These are phyloP conservation scores for Parotocinclus haroldoi DNA, from an alignment of 2,797 vertebrate genomes.

Conservation along the genomic window DNA sequence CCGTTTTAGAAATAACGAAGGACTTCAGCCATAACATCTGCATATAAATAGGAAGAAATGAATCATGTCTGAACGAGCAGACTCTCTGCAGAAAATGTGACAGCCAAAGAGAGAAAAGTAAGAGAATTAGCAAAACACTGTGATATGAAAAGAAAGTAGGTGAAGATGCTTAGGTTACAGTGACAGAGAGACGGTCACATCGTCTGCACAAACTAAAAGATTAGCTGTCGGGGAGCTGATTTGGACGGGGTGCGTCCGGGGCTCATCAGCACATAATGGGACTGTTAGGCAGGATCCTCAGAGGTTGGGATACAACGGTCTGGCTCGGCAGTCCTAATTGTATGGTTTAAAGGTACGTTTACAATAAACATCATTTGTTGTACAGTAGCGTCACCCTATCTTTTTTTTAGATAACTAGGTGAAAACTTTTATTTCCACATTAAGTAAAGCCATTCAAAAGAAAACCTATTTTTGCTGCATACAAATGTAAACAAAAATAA, in stretches of 20 bases:
- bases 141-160: constrained; percentile 6
- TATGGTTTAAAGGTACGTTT: too few relatives aligned
- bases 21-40: neutral
- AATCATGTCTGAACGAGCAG: constrained; percentile 4
- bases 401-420: too few relatives aligned
- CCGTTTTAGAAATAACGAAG: neutral
- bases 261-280: neutral
- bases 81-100: neutral
- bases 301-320: neutral
- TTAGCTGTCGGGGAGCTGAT: neutral
- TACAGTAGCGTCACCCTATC: too few relatives aligned
- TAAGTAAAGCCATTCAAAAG: too few relatives aligned
- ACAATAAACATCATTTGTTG: too few relatives aligned
- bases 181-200: constrained; percentile 22
- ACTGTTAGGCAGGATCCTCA: neutral
- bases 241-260: neutral
- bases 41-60: neutral
- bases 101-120: constrained; percentile 1
- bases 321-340: too few relatives aligned
- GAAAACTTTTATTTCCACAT: too few relatives aligned
- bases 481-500: too few relatives aligned
- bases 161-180: constrained; percentile 31
- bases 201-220: neutral
- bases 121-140: constrained; percentile 8
- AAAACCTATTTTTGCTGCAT: too few relatives aligned